Evolutionary conservation across 1,140 invertebrate species (phyloP).

Genomic region (Temnothorax nylanderi): DNA sequence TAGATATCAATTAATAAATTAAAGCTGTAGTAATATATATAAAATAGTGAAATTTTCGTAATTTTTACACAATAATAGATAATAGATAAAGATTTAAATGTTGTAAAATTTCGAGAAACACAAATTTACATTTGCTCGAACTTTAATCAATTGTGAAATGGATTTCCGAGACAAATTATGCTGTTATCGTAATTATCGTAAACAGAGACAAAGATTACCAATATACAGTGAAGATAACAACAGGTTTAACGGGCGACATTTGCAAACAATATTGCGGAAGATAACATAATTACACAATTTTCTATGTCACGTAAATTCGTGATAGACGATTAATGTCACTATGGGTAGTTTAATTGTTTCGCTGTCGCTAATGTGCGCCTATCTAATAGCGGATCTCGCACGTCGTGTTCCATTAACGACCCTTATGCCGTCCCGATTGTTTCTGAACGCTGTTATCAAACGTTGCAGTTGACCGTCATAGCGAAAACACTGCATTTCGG

Average conservation of each 20-base stretch:
- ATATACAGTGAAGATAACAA: background rate
- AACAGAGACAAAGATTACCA: background rate
- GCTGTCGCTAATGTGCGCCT: constrained; percentile 18
- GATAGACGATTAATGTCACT: constrained; percentile 24
- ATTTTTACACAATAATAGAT: background rate
- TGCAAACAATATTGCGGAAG: background rate
- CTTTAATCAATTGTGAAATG: background rate
- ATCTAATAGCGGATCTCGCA: constrained; percentile 49
- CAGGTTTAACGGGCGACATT: background rate
- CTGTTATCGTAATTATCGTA: background rate
- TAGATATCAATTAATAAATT: constrained; percentile 19
- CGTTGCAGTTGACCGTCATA: constrained; percentile 35
- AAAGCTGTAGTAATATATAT: background rate
- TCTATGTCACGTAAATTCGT: constrained; percentile 12
- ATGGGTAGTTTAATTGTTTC: constrained; percentile 36
- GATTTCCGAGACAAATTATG: background rate
- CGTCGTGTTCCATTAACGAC: constrained; percentile 47
- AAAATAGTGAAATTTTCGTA: background rate
- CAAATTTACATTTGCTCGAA: background rate
- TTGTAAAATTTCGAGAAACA: background rate
- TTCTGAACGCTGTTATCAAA: constrained; percentile 37
- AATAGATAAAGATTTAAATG: background rate
- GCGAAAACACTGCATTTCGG: constrained; percentile 15
- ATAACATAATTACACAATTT: constrained; percentile 28
- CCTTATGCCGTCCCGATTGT: constrained; percentile 43